A percentile compares a stretch with the other conserved stretches of the same genome.
Conservation (phyloP, 2,888 invertebrate species). For the Ornithoptera alexandrae region DNA sequence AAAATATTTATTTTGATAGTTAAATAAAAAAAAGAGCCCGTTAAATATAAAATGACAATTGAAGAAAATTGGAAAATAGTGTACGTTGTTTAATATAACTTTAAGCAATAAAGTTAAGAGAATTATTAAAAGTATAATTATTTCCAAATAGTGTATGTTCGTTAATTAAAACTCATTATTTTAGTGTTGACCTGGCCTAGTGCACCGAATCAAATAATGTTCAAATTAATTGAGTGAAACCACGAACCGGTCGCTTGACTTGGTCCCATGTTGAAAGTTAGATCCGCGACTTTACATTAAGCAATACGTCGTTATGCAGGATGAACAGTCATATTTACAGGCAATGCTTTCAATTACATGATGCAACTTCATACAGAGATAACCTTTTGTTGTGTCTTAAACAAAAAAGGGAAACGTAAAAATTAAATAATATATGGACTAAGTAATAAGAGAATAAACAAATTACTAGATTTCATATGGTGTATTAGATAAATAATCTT, state of each 20-base stretch:
- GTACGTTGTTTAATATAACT: background rate
- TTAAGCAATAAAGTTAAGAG: background rate
- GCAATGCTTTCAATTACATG: slow-evolving; percentile 4
- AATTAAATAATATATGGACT: background rate
- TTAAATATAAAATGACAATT: too few relatives aligned
- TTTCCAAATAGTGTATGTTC: slow-evolving; percentile 43
- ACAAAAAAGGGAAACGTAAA: background rate
- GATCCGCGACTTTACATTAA: slow-evolving; percentile 66
- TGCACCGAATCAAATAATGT: slow-evolving; percentile 67
- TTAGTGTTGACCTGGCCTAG: slow-evolving; percentile 51
- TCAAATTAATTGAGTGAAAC: slow-evolving; percentile 69
- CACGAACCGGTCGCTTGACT: slow-evolving; percentile 63
- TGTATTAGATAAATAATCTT: too few relatives aligned
- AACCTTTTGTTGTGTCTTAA: slow-evolving; percentile 1
- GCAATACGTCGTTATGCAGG: slow-evolving; percentile 63
- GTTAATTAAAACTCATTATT: slow-evolving; percentile 58
- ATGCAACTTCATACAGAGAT: background rate
- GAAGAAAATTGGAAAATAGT: too few relatives aligned
- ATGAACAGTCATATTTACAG: slow-evolving; percentile 43
- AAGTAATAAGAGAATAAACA: too few relatives aligned
- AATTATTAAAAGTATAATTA: background rate
- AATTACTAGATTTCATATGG: too few relatives aligned
- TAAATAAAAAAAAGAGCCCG: too few relatives aligned
- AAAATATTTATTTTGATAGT: too few relatives aligned
- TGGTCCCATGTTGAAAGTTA: slow-evolving; percentile 66